Base-by-base conservation (phyloP, 2,113 vertebrate genomes). In the Nothobranchius kuhntae region DNA sequence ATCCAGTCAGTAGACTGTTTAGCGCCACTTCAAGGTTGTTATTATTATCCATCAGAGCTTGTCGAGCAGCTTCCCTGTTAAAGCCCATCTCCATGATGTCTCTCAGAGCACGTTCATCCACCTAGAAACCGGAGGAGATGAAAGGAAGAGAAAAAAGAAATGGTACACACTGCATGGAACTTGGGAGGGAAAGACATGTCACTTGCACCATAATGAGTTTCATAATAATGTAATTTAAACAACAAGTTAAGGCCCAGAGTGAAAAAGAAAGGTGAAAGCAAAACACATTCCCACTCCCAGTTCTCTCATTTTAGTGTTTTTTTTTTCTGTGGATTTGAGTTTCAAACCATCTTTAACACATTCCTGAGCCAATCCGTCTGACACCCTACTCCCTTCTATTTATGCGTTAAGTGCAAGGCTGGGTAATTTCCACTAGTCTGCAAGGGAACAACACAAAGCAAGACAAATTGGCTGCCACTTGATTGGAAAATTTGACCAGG, bases 11-110 rank as follows among this genome's bases (percentile, higher is more conserved):
- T 68, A 99, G 94, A 80, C 94, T 93, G 90, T 99, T 99, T 77
- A 99, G 92, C 47, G 97, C 96, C 50, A 94, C 94, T 91, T 99
- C 96, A 80, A 99, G 81, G 82, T 94, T 96, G 93, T 98, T 99
- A 89, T 94, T 94, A 78, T 96, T 95, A 89, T 98, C 96, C 95
- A 99, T 95, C 68, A 99, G 92, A 9, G 96, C 96, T 83, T 95
- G 95, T 45, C 97, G 94, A 14, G 96, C 95, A 9, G 93, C 94
- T 82, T 98, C 97, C 82, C 95, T 96, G 90, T 95, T 95, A 80
- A 99, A 99, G 55, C 97, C 97, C 96, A 99, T 99, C 90, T 99
- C 98, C 87, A 96, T 98, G 92, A 99, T 96, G 82, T 98, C 94
- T 79, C 95, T 95, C 60, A 99, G 89, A 65, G 96, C 95, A 59